These are phyloP conservation scores for Sylvia atricapilla DNA, from an alignment of 2,113 vertebrate genomes.

Conservation along the genomic window DNA sequence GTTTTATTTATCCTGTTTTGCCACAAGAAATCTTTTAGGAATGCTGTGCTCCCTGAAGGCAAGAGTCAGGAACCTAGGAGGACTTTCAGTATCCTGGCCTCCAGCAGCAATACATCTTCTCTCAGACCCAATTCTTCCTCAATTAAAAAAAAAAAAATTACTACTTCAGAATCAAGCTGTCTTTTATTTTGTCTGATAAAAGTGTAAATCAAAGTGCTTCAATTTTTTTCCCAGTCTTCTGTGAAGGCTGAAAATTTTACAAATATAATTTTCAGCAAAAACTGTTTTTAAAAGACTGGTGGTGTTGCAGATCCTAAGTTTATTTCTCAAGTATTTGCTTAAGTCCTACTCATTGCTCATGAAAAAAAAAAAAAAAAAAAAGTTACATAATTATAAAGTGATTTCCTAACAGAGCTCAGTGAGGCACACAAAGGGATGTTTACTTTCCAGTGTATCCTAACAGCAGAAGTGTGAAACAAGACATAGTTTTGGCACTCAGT, in stretches of 20 bases:
- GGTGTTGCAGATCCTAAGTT: background rate
- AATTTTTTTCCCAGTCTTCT: background rate
- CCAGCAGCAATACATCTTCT: background rate
- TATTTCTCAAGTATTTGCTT: background rate
- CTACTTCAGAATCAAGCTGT: background rate
- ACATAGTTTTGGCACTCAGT: background rate
- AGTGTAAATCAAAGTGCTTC: background rate
- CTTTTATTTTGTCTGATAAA: background rate
- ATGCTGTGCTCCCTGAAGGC: background rate
- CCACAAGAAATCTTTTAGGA: constrained; percentile 21
- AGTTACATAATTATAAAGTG: background rate
- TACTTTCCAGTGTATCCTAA: background rate
- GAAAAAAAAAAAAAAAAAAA: background rate
- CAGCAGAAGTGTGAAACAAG: background rate
- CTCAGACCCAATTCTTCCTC: background rate
- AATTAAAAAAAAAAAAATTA: background rate
- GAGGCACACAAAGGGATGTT: background rate
- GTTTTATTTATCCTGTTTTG: constrained; percentile 30
- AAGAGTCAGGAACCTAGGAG: background rate
- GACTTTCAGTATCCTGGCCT: background rate
- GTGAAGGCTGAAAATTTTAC: background rate
- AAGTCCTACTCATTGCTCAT: background rate
- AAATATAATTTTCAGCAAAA: background rate
- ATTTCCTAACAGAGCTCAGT: background rate
- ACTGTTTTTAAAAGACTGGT: background rate